Evolutionary conservation across 2,888 invertebrate genomes (phyloP).

Genomic region (Lasioglossum oenotherae): DNA sequence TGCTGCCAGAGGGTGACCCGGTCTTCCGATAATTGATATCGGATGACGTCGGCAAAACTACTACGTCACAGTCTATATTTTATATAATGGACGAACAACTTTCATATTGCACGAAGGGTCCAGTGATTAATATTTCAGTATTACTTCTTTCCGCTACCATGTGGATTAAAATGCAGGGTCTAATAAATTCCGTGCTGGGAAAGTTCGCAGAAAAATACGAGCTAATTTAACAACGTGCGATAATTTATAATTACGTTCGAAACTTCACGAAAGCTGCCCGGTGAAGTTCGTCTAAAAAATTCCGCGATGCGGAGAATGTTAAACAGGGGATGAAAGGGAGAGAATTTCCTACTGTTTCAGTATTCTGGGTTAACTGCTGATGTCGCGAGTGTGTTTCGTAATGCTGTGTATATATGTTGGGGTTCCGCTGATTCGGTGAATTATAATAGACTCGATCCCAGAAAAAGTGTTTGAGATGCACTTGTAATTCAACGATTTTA

Average conservation of each 20-base stretch:
- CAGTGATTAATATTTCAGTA: background rate
- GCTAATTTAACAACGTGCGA: background rate
- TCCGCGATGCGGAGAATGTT: background rate
- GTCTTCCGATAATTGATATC: too few species aligned
- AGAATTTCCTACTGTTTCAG: background rate
- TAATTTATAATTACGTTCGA: background rate
- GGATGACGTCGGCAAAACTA: too few species aligned
- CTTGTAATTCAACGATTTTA: background rate
- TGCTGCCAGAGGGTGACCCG: too few species aligned
- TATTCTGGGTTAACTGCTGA: background rate
- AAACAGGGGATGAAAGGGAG: too few species aligned
- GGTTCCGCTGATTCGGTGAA: background rate
- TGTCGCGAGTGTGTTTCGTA: background rate
- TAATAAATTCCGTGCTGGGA: background rate
- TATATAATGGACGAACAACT: too few species aligned
- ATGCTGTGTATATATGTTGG: background rate
- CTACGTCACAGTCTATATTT: too few species aligned
- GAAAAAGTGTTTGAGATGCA: background rate
- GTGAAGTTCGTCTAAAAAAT: background rate
- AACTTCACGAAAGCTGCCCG: background rate
- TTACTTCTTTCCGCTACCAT: background rate
- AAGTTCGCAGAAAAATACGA: background rate
- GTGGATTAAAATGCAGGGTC: background rate
- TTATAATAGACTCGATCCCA: background rate
- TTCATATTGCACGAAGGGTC: too few species aligned